Conservation (phyloP, 2,888 invertebrate genomes). For the Apodemia duryi region DNA sequence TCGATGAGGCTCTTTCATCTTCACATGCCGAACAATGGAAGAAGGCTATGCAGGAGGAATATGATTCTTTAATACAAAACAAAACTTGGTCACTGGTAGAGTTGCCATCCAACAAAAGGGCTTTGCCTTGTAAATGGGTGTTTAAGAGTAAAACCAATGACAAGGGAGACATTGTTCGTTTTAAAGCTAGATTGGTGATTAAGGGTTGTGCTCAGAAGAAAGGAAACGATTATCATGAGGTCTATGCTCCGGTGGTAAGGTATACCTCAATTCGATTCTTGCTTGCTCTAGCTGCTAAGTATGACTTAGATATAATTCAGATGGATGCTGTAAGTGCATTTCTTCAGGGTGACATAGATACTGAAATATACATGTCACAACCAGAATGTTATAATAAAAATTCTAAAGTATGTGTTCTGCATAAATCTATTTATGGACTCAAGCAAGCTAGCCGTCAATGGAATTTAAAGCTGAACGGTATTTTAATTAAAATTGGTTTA, state of each 20-base stretch:
- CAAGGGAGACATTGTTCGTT: neutral
- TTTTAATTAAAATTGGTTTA: constrained; percentile 6
- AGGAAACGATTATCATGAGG: neutral
- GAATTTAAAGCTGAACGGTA: neutral
- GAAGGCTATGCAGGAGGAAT: too few relatives aligned
- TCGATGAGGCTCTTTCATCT: too few relatives aligned
- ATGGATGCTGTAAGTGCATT: too few relatives aligned
- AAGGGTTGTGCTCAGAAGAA: neutral
- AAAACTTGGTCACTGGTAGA: neutral
- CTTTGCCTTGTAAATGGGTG: neutral
- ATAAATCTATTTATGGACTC: constrained; percentile 7
- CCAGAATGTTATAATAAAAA: neutral
- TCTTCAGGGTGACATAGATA: too few relatives aligned
- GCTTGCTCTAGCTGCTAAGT: too few relatives aligned
- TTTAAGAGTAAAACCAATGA: neutral
- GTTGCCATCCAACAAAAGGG: neutral
- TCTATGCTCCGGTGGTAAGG: neutral
- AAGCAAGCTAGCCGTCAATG: constrained; percentile 13
- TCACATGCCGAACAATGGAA: too few relatives aligned
- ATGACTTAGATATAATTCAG: too few relatives aligned
- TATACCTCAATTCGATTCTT: neutral
- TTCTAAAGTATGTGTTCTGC: neutral
- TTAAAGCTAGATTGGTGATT: neutral
- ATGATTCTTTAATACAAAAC: neutral
- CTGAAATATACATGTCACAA: too few relatives aligned